These are phyloP conservation scores for Apolygus lucorum DNA, from an alignment of 1,140 invertebrate genomes.

Conservation along the genomic window DNA sequence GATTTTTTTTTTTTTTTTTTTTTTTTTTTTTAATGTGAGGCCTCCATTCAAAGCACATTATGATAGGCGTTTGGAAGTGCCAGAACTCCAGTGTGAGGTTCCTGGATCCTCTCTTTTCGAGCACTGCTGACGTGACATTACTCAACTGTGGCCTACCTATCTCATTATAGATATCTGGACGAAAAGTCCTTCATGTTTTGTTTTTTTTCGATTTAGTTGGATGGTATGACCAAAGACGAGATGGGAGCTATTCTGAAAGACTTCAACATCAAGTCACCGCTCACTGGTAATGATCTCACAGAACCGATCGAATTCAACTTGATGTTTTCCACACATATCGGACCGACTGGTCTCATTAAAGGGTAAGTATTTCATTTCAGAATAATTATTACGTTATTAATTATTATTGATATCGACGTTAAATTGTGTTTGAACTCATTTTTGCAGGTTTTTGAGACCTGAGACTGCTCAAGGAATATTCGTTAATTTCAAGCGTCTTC, in stretches of 20 bases:
- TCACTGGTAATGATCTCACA: constrained; percentile 86
- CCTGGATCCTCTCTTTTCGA: no score
- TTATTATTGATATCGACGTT: neutral
- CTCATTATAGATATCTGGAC: no score
- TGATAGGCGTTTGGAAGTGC: no score
- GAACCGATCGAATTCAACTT: constrained; percentile 97
- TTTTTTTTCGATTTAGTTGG: constrained; percentile 45
- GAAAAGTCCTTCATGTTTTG: no score
- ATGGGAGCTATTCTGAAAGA: constrained; percentile 75
- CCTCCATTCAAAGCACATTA: no score
- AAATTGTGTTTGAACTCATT: no score
- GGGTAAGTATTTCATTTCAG: constrained; percentile 47
- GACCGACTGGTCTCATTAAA: constrained; percentile 87
- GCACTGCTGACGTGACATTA: no score
- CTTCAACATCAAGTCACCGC: constrained; percentile 88
- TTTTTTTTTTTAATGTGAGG: no score
- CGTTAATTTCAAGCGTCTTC: constrained; percentile 93
- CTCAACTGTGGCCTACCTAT: no score
- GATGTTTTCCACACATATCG: constrained; percentile 97
- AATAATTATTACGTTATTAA: neutral
- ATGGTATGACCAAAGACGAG: constrained; percentile 81
- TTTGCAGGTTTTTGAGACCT: constrained; percentile 71
- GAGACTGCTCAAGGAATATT: constrained; percentile 99
- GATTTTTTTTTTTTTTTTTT: no score
- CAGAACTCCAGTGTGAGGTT: no score